Conservation (phyloP, 1,140 invertebrate species). For the Caerostris extrusa region DNA sequence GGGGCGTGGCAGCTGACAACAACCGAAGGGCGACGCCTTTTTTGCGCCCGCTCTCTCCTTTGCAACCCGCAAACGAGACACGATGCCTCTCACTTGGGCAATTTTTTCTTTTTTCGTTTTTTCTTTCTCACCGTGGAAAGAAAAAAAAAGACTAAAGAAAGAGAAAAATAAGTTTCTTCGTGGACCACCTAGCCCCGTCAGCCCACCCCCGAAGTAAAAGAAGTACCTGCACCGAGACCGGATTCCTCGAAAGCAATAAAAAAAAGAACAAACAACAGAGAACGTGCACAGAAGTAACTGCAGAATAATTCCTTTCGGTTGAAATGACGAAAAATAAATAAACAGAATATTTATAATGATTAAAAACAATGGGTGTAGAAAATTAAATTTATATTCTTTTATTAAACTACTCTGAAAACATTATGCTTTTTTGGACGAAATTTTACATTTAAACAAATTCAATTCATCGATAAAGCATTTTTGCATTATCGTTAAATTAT, state of each 20-base stretch:
- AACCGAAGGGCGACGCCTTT: slow-evolving; percentile 72
- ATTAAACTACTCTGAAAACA: no score
- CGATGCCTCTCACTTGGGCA: slow-evolving; percentile 1
- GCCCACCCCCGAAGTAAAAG: slow-evolving; percentile 69
- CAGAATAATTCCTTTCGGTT: neutral
- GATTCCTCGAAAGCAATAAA: slow-evolving; percentile 19
- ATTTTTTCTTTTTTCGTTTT: neutral
- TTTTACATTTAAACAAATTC: no score
- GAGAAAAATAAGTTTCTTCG: neutral
- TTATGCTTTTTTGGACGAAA: no score
- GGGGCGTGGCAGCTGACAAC: slow-evolving; percentile 64
- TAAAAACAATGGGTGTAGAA: no score
- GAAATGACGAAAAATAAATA: neutral
- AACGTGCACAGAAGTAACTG: neutral
- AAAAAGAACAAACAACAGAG: neutral
- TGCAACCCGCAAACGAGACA: slow-evolving; percentile 67
- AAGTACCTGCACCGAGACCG: neutral
- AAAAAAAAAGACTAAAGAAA: slow-evolving; percentile 22
- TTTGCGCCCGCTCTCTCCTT: slow-evolving; percentile 46
- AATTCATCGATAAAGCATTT: no score
- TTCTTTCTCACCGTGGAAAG: neutral
- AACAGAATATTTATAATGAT: no score
- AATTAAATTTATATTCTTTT: no score
- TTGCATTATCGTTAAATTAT: no score
- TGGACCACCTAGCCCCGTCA: slow-evolving; percentile 63